Conservation (phyloP, 1,140 invertebrate genomes). For the Prorops nasuta region DNA sequence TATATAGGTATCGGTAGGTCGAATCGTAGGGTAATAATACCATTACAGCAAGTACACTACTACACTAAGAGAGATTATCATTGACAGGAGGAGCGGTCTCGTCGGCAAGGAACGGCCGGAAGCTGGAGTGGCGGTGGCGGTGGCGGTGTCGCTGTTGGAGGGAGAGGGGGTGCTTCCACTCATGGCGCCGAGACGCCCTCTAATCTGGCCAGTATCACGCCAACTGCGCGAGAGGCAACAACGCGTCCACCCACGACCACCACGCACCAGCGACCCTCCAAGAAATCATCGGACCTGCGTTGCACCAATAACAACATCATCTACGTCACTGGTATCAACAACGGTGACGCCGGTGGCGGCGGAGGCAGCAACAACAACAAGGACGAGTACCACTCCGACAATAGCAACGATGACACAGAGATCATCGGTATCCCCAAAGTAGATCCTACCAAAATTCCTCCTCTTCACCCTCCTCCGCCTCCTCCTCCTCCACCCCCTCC, state of each 20-base stretch:
- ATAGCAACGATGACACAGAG: constrained; percentile 18
- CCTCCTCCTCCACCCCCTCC: too few relatives aligned
- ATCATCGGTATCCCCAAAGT: neutral
- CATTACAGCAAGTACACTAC: neutral
- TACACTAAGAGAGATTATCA: constrained; percentile 35
- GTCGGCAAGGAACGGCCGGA: constrained; percentile 31
- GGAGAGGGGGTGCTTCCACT: constrained; percentile 36
- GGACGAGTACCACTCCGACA: constrained; percentile 6
- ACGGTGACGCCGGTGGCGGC: constrained; percentile 5
- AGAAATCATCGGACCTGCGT: constrained; percentile 22
- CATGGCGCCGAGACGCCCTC: constrained; percentile 44
- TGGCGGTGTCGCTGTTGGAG: constrained; percentile 24
- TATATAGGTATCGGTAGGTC: too few relatives aligned
- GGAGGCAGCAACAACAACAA: too few relatives aligned
- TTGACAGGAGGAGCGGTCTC: constrained; percentile 44
- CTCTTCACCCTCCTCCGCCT: too few relatives aligned
- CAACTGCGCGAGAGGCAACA: constrained; percentile 50
- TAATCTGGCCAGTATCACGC: constrained; percentile 53
- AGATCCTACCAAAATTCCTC: constrained; percentile 5
- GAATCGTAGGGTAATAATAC: constrained; percentile 16
- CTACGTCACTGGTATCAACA: constrained; percentile 13
- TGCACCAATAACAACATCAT: constrained; percentile 8
- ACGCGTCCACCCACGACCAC: constrained; percentile 22
- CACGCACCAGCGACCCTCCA: constrained; percentile 16
- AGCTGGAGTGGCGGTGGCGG: constrained; percentile 10